Base-by-base conservation (phyloP, 2,888 invertebrate species). In the Lymantria dispar region DNA sequence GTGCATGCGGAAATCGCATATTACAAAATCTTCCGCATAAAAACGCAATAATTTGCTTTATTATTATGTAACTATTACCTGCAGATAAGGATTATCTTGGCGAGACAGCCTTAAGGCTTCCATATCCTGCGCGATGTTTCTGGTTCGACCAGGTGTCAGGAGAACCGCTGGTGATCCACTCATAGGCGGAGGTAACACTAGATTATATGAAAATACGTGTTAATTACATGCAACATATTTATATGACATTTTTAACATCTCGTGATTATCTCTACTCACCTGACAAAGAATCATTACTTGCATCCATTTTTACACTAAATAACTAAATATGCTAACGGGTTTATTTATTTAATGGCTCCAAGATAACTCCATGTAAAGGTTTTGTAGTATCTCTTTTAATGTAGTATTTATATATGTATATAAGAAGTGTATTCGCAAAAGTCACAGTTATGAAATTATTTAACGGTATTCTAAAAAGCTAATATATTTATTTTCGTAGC, bases 101-200 rank as follows among this genome's bases (percentile, higher is more conserved):
- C 96, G 92, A 8, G 96, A 96, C 43, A 96, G 92, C 70, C 96
- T 92, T 41, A 96, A 87, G 22, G 96, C 95, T 79, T 96, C 96
- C 96, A 96, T 96, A 75, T 96, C 96, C 83, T 95, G 95, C 71
- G 96, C 95, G 71, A 96, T 95, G 83, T 96, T 95, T 64, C 95
- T 92, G 56, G 95, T 94, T 60, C 95, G 91, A 14, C 95, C 95
- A 45, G 95, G 95, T 62, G 95, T 95, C 62, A 95, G 80, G 40
- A 95, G 92, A 55, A 95, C 91, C 46, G 95, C 94, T 36, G 95
- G 69, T 11, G 90, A 86, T 8, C 83, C 74, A 43, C 78, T 75
- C 74, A 84, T 72, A 30, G 81, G 71, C n/a, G 87, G 80, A 44
- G 80, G 62, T 48, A 88, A 53, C 47, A 89, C 90, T 89, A 61